These are phyloP conservation scores for Drosophila eohydei DNA, from an alignment of 2,888 invertebrate genomes.

Conservation along the genomic window DNA sequence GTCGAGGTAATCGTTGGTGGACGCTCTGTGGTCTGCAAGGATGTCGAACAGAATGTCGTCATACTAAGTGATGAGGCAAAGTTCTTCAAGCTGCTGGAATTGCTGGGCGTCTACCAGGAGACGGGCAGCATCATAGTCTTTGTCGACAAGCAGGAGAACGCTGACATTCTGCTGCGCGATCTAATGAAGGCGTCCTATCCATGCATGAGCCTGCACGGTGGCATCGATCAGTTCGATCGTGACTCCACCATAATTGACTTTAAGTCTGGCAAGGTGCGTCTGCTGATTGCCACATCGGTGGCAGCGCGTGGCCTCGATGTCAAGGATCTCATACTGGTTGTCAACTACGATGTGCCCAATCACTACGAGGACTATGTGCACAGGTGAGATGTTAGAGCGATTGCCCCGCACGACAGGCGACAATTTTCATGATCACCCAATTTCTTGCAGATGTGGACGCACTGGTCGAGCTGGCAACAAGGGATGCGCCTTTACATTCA, in stretches of 20 bases:
- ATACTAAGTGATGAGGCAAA: conserved; percentile 98
- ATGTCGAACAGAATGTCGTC: conserved; percentile 97
- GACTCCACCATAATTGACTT: conserved; percentile 99
- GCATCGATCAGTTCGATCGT: conserved; percentile 99
- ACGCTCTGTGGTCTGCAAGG: conserved; percentile 98
- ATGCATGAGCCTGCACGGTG: conserved; percentile 98
- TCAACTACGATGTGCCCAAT: conserved; percentile 99
- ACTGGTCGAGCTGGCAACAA: conserved; percentile 97
- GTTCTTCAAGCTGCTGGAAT: conserved; percentile 97
- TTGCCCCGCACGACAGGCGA: not conserved
- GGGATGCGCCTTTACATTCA: conserved; percentile 98
- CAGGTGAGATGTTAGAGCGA: conserved; percentile 83
- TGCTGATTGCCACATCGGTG: conserved; percentile 98
- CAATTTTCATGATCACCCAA: not conserved
- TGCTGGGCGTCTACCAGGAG: conserved; percentile 97
- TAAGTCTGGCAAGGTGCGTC: conserved; percentile 96
- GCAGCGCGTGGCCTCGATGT: conserved; percentile 99
- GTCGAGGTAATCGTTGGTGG: conserved; percentile 99
- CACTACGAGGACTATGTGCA: conserved; percentile 99
- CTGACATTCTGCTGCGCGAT: conserved; percentile 96
- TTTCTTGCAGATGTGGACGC: conserved; percentile 90
- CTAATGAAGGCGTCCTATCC: conserved; percentile 98
- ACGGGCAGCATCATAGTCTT: conserved; percentile 98
- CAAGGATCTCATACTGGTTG: conserved; percentile 97
- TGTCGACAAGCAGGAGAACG: conserved; percentile 99